Evolutionary conservation across 2,113 vertebrate genomes (phyloP), one percentile per base, ranked within the genome.

Genomic region (Bujurquina vittata): DNA sequence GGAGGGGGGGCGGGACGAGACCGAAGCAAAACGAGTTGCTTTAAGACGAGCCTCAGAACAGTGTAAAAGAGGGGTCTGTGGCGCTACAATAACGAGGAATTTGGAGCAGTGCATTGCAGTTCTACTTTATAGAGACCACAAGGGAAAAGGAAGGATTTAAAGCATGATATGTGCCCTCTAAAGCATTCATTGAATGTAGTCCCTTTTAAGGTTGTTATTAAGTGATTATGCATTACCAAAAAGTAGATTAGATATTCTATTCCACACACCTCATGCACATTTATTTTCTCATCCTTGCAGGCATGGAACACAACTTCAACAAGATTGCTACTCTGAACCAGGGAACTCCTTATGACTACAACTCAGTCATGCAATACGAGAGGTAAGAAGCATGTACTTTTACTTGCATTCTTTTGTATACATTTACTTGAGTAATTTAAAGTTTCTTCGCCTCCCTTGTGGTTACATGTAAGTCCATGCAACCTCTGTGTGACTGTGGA

Each of bases 321-420:
- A 93, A 85, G 81, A 86, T 92, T 9, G 3, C 78, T 56, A 95
- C 95, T 61, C 94, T 94, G 77, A 95, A 95, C 72, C 91, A 94
- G 84, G 89, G 87, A 23, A 95, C 93, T 3, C 75, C 92, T 20
- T 96, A 96, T 40, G 94, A 96, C 82, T 96, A 96, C 85, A 89
- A 84, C 86, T 95, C 95, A 52, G 93, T 96, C 73, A 95, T 96
- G 94, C 95, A 96, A 15, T 95, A 95, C 40, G 73, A 88, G 22
- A 94, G 62, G 94, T 90, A 58, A 40, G 75, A 10, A 65, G 12
- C 60, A 11, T 7, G 35, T 35, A 4, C 10, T 55, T 57, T 22
- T 7, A 14, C 46, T 31, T 3, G 31, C 35, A 5, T 7, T 4
- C 20, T 23, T 17, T 3, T 2, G 2, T 6, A 52, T 58, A 49